Conservation (phyloP, 1,140 invertebrate genomes). For the Oscheius sp. region DNA sequence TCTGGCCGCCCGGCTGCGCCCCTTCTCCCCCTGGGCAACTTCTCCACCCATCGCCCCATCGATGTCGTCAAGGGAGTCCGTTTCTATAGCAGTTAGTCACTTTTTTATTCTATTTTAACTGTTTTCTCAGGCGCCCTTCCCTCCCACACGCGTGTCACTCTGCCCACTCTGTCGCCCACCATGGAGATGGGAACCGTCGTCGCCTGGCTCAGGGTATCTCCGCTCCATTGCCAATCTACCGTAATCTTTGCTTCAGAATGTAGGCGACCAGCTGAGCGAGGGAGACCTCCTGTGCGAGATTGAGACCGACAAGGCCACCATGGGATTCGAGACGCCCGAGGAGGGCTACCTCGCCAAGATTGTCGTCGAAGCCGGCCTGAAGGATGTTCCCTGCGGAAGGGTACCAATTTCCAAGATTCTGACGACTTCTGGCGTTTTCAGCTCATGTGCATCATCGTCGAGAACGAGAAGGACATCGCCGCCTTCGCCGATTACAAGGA, state of each 20-base stretch:
- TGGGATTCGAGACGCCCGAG: slow-evolving; percentile 99
- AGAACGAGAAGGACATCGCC: slow-evolving; percentile 69
- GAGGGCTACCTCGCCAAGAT: slow-evolving; percentile 97
- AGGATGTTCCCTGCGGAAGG: slow-evolving; percentile 75
- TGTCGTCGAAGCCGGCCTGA: slow-evolving; percentile 70
- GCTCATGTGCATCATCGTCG: slow-evolving; percentile 75
- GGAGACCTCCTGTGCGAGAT: slow-evolving; percentile 95
- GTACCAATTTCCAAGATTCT: slow-evolving; percentile 46
- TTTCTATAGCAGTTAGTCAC: not conserved
- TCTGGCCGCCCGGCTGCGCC: no score
- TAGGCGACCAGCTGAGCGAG: slow-evolving; percentile 72
- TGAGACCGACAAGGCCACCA: slow-evolving; percentile 99
- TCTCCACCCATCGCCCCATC: no score
- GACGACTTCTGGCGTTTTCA: slow-evolving; percentile 55
- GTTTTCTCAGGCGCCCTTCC: slow-evolving; percentile 66
- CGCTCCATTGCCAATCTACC: not conserved
- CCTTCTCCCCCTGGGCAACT: no score
- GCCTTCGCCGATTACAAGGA: slow-evolving; percentile 70
- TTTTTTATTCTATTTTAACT: not conserved
- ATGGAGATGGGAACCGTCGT: slow-evolving; percentile 97
- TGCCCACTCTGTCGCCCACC: slow-evolving; percentile 96
- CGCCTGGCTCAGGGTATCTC: slow-evolving; percentile 77
- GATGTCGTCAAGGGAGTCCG: no score
- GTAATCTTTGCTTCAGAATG: slow-evolving; percentile 61
- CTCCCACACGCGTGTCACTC: slow-evolving; percentile 76